phyloP scores from a whole-genome alignment of 2,797 vertebrate genomes.

The Salmo trutta region DNA sequence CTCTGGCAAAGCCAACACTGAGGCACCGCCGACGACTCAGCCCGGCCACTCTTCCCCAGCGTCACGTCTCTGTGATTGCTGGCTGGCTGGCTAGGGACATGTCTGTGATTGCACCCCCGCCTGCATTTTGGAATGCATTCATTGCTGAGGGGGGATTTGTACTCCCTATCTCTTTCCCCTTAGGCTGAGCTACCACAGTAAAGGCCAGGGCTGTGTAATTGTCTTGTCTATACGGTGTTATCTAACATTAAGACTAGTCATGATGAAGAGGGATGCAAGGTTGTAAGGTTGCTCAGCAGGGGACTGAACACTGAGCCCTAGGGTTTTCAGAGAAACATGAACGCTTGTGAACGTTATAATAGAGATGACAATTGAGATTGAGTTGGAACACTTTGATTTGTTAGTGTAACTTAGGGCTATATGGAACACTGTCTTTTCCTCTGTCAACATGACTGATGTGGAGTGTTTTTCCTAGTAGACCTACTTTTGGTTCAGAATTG shows the following conservation, averaged over 20 bases:
- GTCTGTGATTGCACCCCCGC: constrained; percentile 24
- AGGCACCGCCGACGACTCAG: no score
- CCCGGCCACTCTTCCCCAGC: no score
- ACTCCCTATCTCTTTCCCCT: constrained; percentile 26
- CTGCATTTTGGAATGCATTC: constrained; percentile 52
- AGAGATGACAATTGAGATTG: background rate
- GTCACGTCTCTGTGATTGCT: no score
- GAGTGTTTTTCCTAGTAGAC: background rate
- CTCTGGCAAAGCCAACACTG: background rate
- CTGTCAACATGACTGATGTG: background rate
- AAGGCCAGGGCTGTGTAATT: background rate
- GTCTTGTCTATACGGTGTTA: background rate
- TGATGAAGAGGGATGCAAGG: no score
- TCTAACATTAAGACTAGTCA: no score
- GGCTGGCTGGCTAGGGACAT: no score
- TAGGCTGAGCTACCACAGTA: constrained; percentile 14
- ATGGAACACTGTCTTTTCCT: background rate
- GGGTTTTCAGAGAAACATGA: background rate
- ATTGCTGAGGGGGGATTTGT: constrained; percentile 19
- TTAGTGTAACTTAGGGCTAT: background rate
- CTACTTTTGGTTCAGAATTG: background rate
- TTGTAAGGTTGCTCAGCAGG: no score
- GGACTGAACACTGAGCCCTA: background rate
- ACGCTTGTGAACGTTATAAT: background rate
- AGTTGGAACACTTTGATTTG: background rate